phyloP scores from a whole-genome alignment of 2,797 vertebrate species.

The Atherinosoma microstoma region DNA sequence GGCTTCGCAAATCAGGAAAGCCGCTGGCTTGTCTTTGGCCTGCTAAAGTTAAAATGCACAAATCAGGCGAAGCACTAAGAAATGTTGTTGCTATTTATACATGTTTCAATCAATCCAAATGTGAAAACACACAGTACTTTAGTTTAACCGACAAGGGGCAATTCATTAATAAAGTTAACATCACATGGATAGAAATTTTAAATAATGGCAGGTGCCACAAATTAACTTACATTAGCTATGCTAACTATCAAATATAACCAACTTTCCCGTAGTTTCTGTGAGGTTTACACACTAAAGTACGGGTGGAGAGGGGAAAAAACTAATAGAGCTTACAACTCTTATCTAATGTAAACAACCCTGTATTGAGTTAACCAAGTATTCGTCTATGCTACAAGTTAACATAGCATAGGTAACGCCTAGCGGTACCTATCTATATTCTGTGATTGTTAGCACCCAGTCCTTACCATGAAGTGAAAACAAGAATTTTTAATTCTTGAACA shows the following conservation, averaged over 20 bases:
- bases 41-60: slow-evolving; percentile 47
- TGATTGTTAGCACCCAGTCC: slow-evolving; percentile 18
- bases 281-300: background rate
- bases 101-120: background rate
- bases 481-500: background rate
- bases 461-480: slow-evolving; percentile 65
- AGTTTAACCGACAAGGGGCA: background rate
- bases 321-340: background rate
- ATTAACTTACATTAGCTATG: slow-evolving; percentile 20
- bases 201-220: slow-evolving; percentile 1
- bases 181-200: background rate
- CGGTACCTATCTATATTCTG: background rate
- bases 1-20: slow-evolving; percentile 71
- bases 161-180: background rate
- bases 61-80: slow-evolving; percentile 34
- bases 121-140: background rate
- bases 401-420: slow-evolving; percentile 38
- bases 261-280: background rate
- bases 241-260: slow-evolving; percentile 3
- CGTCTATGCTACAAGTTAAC: slow-evolving; percentile 1
- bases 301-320: background rate
- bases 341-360: background rate
- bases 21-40: slow-evolving; percentile 73
- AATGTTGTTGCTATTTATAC: background rate
- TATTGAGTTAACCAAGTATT: background rate